These are phyloP conservation scores for Astatotilapia flaviijosephi DNA, from an alignment of 2,113 vertebrate species.

Conservation along the genomic window DNA sequence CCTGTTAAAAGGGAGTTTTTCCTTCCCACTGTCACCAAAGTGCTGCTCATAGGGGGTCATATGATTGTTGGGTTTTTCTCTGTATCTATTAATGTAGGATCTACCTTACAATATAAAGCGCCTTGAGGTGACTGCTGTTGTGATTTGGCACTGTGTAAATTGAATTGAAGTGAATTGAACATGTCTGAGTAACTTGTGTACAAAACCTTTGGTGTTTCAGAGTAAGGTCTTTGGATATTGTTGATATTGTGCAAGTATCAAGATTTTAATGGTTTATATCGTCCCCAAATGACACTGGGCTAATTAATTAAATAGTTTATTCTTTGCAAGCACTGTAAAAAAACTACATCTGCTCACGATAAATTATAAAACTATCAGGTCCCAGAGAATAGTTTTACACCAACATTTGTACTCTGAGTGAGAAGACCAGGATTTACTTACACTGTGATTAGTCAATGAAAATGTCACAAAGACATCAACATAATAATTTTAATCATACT, in stretches of 20 bases:
- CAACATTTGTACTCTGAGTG: neutral
- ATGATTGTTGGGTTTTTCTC: neutral
- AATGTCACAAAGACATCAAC: neutral
- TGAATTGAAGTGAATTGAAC: neutral
- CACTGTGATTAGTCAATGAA: neutral
- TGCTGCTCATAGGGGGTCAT: neutral
- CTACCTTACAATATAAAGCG: fast-evolving
- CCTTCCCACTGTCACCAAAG: fast-evolving
- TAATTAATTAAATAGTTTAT: neutral
- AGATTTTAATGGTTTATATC: neutral
- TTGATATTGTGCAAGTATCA: neutral
- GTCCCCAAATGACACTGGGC: neutral
- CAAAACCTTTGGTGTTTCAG: neutral
- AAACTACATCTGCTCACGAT: neutral
- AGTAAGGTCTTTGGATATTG: neutral
- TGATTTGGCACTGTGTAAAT: neutral
- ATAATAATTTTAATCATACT: neutral
- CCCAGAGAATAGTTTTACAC: neutral
- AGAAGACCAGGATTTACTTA: neutral
- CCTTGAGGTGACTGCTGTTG: fast-evolving
- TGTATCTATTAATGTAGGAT: fast-evolving
- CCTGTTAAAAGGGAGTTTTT: too few relatives aligned
- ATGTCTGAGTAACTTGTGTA: neutral
- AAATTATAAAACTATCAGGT: neutral
- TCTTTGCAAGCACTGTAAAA: neutral